phyloP scores from a whole-genome alignment of 2,888 invertebrate species.

The Melanchra persicariae region DNA sequence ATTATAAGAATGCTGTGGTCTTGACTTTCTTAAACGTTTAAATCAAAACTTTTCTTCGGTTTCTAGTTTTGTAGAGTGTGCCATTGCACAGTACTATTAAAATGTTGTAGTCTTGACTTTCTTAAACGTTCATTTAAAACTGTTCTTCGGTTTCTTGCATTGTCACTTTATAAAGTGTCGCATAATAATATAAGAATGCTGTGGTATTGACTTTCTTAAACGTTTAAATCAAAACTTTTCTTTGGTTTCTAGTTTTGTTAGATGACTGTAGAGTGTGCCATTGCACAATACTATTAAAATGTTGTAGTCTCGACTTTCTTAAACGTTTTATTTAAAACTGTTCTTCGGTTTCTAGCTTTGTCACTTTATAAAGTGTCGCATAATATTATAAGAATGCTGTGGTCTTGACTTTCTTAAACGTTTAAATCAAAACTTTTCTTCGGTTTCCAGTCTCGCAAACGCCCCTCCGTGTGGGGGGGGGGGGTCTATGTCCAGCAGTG shows the following conservation, averaged over 20 bases:
- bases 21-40: constrained; percentile 27
- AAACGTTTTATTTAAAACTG: neutral
- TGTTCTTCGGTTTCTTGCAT: neutral
- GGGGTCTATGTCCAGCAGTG: too few relatives aligned
- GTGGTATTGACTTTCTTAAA: constrained; percentile 33
- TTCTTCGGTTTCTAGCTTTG: neutral
- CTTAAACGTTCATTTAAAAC: neutral
- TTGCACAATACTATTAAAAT: neutral
- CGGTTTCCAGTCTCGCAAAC: neutral
- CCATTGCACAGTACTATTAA: neutral
- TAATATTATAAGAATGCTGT: neutral
- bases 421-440: neutral
- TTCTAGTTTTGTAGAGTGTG: too few relatives aligned
- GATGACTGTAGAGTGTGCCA: too few relatives aligned
- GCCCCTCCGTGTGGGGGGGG: too few relatives aligned
- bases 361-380: neutral
- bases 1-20: neutral
- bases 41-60: too few relatives aligned
- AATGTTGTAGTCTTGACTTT: constrained; percentile 17
- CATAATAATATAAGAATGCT: neutral
- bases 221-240: neutral
- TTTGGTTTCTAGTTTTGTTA: constrained; percentile 1
- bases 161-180: neutral
- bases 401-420: constrained; percentile 36
- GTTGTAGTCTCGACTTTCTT: constrained; percentile 15